phyloP scores from a whole-genome alignment of 2,113 vertebrate species.

The Psittacula cyanocephala region DNA sequence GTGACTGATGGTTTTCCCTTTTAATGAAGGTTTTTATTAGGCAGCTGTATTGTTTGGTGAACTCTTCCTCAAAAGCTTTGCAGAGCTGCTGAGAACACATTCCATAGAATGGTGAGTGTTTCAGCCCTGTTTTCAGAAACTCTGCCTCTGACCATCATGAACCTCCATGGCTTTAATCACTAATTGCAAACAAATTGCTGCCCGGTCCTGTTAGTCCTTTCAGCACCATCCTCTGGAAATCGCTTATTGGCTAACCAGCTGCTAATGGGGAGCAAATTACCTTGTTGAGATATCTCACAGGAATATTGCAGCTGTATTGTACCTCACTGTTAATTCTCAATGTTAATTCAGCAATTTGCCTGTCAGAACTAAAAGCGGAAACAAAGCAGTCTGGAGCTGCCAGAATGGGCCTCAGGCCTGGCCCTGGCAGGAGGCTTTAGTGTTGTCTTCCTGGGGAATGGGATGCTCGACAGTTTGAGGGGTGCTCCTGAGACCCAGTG shows the following conservation, averaged over 20 bases:
- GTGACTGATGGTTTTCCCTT: background rate
- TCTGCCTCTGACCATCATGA: background rate
- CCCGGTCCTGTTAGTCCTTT: background rate
- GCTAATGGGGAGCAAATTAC: background rate
- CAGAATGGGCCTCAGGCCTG: background rate
- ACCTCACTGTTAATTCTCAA: background rate
- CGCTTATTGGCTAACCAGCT: slow-evolving; percentile 2
- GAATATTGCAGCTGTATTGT: background rate
- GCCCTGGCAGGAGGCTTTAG: background rate
- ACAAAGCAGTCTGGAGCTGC: background rate
- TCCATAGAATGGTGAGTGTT: background rate
- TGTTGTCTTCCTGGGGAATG: background rate
- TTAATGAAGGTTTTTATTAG: background rate
- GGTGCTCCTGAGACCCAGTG: background rate
- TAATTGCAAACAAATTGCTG: background rate
- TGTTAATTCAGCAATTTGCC: background rate
- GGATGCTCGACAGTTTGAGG: background rate
- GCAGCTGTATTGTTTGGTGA: background rate
- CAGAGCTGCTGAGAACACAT: fast-evolving
- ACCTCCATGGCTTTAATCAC: background rate
- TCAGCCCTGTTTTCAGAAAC: background rate
- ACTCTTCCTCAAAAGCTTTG: background rate
- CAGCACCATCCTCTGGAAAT: background rate
- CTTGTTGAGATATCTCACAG: background rate
- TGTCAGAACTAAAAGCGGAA: background rate